Base-by-base conservation (phyloP, 2,113 vertebrate genomes). In the Oryzias woworae region DNA sequence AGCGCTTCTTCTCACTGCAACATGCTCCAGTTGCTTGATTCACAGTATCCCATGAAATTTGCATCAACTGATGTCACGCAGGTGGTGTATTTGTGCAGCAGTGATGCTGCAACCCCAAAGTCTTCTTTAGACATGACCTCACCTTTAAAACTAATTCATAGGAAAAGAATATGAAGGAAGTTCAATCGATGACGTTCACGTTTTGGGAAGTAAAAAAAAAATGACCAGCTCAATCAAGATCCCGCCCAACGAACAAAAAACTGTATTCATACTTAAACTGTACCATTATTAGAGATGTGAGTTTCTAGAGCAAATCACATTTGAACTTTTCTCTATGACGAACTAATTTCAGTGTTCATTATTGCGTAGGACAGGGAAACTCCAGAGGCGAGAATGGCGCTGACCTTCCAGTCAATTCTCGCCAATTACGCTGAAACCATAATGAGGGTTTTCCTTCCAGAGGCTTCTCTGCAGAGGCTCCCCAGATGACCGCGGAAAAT, bases 391-490 rank as follows among this genome's bases (percentile, higher is more conserved):
- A 73, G 58, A 56, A 70, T 77, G 71, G 68, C 75, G 60, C 70
- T 81, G 81, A 87, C 81, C 81, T 56, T 71, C 66, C 23, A 58
- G 49, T 55, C 68, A 54, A 64, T 66, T 58, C 65, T 66, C 81
- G 73, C 81, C 69, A 52, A 53, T 85, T 75, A 49, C 66, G 66
- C 66, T 58, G 64, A 67, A 71, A 71, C 72, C 69, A 69, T 82
- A 88, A 88, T 84, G 77, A 85, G 86, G 68, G 78, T 79, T 81
- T 86, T 88, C 86, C 86, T 85, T 86, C 75, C 77, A 86, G 71
- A 84, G 63, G 58, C 59, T 82, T 77, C 72, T 67, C 74, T 73
- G 56, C 56, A 69, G 75, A 70, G 60, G n/a, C 86, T 80, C 78
- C 70, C 65, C 53, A 5, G 78, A 72, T 26, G 55, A 82, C 83